Evolutionary conservation across 2,797 vertebrate genomes (phyloP).

Genomic region (Triplophysa bombifrons): DNA sequence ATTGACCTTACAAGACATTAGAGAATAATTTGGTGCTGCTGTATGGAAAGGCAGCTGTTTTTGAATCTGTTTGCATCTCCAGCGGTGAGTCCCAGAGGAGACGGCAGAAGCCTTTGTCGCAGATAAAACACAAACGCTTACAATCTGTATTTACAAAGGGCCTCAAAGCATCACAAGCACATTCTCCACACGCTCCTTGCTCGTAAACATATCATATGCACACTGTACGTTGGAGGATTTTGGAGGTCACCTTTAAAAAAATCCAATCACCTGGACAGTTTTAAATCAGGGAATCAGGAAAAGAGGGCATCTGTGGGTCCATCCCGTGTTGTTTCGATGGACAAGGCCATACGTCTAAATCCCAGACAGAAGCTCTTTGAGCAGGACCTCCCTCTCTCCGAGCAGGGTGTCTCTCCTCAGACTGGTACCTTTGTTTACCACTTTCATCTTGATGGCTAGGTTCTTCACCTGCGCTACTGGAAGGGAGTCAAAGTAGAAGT

Average conservation of each 20-base stretch:
- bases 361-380: constrained; percentile 84
- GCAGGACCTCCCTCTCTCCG: constrained; percentile 88
- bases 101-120: constrained; percentile 3
- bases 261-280: no score
- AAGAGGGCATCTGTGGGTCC: not conserved
- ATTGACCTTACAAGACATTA: constrained; percentile 30
- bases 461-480: constrained; percentile 83
- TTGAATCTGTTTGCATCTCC: constrained; percentile 14
- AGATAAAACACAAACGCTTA: constrained; percentile 23
- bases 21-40: constrained; percentile 31
- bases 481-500: constrained; percentile 96
- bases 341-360: constrained; percentile 59
- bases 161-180: constrained; percentile 27
- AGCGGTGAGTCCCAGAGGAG: constrained; percentile 21
- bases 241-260: no score
- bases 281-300: no score
- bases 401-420: constrained; percentile 92
- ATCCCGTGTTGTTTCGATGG: not conserved
- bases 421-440: constrained; percentile 97
- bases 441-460: constrained; percentile 92
- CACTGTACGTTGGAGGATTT: no score
- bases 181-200: not conserved
- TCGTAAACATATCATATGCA: not conserved
- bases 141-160: constrained; percentile 19
- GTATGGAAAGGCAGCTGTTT: constrained; percentile 26